Evolutionary conservation across 2,797 vertebrate genomes (phyloP), one percentile per base, ranked within the genome.

Genomic region (Jordanella pulchra): DNA sequence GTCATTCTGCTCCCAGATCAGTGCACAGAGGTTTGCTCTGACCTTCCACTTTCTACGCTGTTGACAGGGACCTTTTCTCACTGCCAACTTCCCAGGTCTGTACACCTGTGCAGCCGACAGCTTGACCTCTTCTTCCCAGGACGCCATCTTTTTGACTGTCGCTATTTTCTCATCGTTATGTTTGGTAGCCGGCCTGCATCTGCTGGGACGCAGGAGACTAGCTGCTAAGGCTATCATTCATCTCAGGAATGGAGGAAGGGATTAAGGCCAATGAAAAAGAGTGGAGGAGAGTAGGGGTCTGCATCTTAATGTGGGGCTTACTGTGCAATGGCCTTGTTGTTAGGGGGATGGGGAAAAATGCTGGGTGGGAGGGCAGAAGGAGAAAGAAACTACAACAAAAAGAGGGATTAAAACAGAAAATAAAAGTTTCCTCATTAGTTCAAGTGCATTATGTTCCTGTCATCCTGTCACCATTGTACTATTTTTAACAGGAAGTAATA

Each of bases 191-290:
- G 74, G 69, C 35, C 78, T 73, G 50, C 72, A 80, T 65, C 82
- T 83, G 81, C 76, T 77, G 77, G 73, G 32, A 76, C 61, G 76
- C 44, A 45, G 73, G 76, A 81, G 84, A 69, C 60, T 55, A 54
- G 83, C 83, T 79, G 81, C 78, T 84, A 77, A 85, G 82, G 86
- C 88, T 79, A 89, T 91, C 90, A 87, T 88, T 92, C 90, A 92
- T 85, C 73, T 74, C 50, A 58, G 51, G 39, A 81, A 84, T 87
- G 75, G 73, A 87, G 84, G 82, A 72, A 85, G 81, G 89, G 90
- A 92, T 90, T 91, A 87, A 89, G 86, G 88, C 82, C 85, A 83
- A 53, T 74, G 84, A 86, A 83, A 90, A 81, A 87, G 76, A 88
- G 85, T 73, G 63, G 71, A 69, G 50, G 86, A 85, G 87, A 87